phyloP scores from a whole-genome alignment of 2,113 vertebrate species.

The Hippolais icterina region DNA sequence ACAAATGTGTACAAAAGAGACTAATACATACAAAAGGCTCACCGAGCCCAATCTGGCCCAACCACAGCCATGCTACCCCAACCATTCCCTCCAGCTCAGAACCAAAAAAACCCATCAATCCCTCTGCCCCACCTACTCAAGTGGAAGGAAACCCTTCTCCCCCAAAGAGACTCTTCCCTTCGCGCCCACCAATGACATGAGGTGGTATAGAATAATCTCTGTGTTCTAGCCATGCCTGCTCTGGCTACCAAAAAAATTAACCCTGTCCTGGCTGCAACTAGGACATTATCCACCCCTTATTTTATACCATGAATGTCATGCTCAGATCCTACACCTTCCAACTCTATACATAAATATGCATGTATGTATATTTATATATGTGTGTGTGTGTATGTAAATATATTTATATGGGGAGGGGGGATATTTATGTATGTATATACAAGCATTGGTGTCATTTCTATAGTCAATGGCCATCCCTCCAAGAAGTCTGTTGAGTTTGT shows the following conservation, averaged over 20 bases:
- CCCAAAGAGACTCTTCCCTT: neutral
- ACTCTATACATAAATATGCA: neutral
- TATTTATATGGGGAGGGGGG: fast-evolving
- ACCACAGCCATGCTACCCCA: neutral
- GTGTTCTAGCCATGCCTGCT: neutral
- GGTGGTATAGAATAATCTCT: neutral
- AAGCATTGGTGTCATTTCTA: neutral
- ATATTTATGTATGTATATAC: neutral
- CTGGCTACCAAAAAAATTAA: neutral
- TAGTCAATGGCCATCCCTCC: neutral
- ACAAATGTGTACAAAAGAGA: neutral
- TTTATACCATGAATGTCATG: neutral
- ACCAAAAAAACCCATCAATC: neutral
- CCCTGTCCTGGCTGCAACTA: neutral
- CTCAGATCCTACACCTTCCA: neutral
- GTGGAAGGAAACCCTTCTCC: neutral
- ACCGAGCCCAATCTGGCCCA: neutral
- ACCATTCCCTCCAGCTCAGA: neutral
- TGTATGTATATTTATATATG: fast-evolving
- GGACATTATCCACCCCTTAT: neutral
- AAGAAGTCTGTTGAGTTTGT: neutral
- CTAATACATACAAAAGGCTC: neutral
- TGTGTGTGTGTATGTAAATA: no score
- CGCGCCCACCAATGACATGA: neutral
- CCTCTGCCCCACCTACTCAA: neutral